Evolutionary conservation across 2,888 invertebrate species (phyloP).

Genomic region (Xanthia togata): DNA sequence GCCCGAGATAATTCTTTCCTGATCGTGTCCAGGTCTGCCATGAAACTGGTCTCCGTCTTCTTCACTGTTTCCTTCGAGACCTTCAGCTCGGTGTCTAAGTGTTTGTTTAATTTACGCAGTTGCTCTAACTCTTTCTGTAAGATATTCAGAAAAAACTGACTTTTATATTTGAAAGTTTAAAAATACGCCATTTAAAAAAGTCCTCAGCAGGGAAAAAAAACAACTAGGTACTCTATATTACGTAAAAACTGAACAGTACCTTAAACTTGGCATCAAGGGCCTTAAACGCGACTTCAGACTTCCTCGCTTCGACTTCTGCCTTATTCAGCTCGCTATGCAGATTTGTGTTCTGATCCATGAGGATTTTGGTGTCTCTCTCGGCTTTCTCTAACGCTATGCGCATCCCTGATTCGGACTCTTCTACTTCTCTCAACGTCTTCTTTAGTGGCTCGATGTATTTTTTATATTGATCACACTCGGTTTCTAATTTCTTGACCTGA

Average conservation of each 20-base stretch:
- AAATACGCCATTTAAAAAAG: background rate
- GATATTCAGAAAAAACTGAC: background rate
- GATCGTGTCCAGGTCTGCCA: constrained; percentile 87
- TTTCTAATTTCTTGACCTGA: constrained; percentile 82
- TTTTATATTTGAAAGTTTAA: background rate
- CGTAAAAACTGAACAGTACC: constrained; percentile 64
- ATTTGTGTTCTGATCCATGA: constrained; percentile 85
- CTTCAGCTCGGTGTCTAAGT: constrained; percentile 87
- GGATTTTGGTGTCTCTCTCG: constrained; percentile 88
- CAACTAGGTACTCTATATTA: background rate
- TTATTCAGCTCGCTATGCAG: constrained; percentile 86
- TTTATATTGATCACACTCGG: constrained; percentile 88
- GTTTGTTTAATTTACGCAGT: constrained; percentile 81
- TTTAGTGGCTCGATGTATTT: constrained; percentile 87
- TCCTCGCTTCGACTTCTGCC: constrained; percentile 88
- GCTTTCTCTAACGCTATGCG: constrained; percentile 89
- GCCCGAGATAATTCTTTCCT: constrained; percentile 89
- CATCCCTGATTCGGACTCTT: constrained; percentile 90
- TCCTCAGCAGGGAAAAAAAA: background rate
- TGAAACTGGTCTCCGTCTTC: constrained; percentile 84
- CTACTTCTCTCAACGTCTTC: constrained; percentile 90
- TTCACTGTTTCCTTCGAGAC: constrained; percentile 85
- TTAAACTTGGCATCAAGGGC: constrained; percentile 84
- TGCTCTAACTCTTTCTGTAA: constrained; percentile 83
- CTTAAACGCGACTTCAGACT: constrained; percentile 86